Conservation (phyloP, 2,797 vertebrate species). For the Sylvilagus floridanus region DNA sequence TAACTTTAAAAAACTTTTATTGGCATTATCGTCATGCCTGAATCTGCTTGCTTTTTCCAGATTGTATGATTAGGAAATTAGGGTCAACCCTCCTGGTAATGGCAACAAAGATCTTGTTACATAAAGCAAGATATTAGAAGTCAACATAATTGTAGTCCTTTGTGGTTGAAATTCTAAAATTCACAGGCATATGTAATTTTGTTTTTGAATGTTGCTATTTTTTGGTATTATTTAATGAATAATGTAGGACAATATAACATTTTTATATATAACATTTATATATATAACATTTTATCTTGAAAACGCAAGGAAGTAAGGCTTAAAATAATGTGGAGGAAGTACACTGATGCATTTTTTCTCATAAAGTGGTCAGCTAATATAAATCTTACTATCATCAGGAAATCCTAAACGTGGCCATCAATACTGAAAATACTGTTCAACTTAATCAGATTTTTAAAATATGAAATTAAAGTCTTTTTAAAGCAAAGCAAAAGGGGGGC, state of each 20-base stretch:
- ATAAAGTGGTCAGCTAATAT: constrained; percentile 5
- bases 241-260: not conserved
- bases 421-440: not conserved
- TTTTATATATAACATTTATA: too few species aligned
- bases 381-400: constrained; percentile 1
- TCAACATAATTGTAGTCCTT: constrained; percentile 18
- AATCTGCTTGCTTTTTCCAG: constrained; percentile 35
- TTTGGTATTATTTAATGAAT: constrained; percentile 45
- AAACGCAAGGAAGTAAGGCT: constrained; percentile 51
- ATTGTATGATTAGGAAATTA: constrained; percentile 31
- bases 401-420: constrained; percentile 41
- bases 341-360: constrained; percentile 1
- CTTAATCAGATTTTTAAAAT: constrained; percentile 38
- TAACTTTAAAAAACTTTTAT: not conserved
- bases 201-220: constrained; percentile 51
- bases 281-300: constrained; percentile 8
- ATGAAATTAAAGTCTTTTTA: constrained; percentile 11
- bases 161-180: constrained; percentile 55
- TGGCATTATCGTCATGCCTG: constrained; percentile 35
- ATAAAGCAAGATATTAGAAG: constrained; percentile 31
- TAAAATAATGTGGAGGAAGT: not conserved
- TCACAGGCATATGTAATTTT: constrained; percentile 1
- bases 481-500: not conserved
- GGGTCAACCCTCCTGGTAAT: not conserved
- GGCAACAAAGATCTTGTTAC: constrained; percentile 51